phyloP scores from a whole-genome alignment of 2,113 vertebrate species.

The Marmota flaviventris region DNA sequence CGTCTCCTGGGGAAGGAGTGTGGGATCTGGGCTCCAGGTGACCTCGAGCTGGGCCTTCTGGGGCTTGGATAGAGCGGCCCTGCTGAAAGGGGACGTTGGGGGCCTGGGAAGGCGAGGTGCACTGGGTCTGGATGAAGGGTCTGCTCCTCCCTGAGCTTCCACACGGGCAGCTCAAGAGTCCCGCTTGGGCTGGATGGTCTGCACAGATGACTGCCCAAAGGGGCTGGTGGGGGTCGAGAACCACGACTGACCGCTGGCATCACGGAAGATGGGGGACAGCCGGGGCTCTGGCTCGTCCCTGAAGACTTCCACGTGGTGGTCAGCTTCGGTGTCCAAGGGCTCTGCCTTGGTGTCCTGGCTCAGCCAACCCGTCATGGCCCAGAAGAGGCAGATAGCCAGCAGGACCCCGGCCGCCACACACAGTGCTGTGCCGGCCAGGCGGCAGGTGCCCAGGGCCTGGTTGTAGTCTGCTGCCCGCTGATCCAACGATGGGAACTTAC shows the following conservation, averaged over 20 bases:
- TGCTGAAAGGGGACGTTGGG: background rate
- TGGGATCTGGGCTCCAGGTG: background rate
- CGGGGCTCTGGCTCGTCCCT: conserved; percentile 66
- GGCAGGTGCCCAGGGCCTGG: conserved; percentile 76
- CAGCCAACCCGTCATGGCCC: conserved; percentile 44
- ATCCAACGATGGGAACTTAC: conserved; percentile 83
- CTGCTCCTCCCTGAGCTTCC: background rate
- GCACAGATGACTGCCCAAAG: conserved; percentile 60
- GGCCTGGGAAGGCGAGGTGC: background rate
- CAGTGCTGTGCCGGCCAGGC: conserved; percentile 76
- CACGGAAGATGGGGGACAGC: conserved; percentile 31
- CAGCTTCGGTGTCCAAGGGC: conserved; percentile 4
- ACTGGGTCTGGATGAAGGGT: background rate
- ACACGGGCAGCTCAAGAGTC: conserved; percentile 59
- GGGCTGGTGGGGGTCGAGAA: background rate
- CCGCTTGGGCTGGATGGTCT: conserved; percentile 78
- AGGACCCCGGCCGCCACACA: conserved; percentile 59
- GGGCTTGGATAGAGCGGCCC: background rate
- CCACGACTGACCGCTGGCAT: background rate
- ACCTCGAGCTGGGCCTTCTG: background rate
- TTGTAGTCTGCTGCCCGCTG: conserved; percentile 80
- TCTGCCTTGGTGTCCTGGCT: conserved; percentile 72
- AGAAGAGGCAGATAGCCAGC: conserved; percentile 78
- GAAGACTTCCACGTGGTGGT: conserved; percentile 39
- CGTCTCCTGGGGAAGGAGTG: background rate